Conservation (phyloP, 2,113 vertebrate species). For the Atherinomorus stipes region DNA sequence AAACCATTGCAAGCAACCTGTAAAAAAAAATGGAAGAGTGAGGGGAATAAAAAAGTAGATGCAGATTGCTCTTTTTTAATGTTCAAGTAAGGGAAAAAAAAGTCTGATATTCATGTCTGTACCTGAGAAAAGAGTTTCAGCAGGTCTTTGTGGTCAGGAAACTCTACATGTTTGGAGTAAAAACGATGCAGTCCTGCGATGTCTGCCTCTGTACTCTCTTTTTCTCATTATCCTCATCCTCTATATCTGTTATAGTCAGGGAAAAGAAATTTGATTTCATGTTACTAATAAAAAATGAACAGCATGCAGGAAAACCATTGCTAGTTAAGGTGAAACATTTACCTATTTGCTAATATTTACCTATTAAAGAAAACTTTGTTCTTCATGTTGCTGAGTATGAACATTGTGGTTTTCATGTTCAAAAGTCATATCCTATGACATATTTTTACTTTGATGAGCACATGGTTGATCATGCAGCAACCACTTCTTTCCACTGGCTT, state of each 20-base stretch:
- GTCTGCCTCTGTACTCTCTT: constrained; percentile 88
- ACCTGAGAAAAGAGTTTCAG: constrained; percentile 94
- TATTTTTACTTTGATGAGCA: too few relatives aligned
- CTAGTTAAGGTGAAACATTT: background rate
- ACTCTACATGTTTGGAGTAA: constrained; percentile 93
- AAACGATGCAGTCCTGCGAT: constrained; percentile 91
- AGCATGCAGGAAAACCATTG: too few relatives aligned
- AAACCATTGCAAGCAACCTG: constrained; percentile 98
- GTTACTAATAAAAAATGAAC: too few relatives aligned
- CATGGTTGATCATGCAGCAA: too few relatives aligned
- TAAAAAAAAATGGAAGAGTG: constrained; percentile 6
- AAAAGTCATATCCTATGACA: too few relatives aligned
- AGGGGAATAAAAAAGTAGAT: too few relatives aligned
- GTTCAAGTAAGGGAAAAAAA: too few relatives aligned
- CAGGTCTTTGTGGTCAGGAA: constrained; percentile 86
- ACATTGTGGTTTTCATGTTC: too few relatives aligned
- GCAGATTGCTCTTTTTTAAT: background rate
- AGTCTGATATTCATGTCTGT: background rate
- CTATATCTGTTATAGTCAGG: constrained; percentile 84
- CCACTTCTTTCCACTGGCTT: too few relatives aligned
- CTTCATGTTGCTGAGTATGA: too few relatives aligned
- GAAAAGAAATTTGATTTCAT: constrained; percentile 18
- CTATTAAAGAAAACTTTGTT: too few relatives aligned
- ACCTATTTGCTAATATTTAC: background rate
- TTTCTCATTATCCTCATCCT: constrained; percentile 93